Evolutionary conservation across 2,888 invertebrate genomes (phyloP).

Genomic region (Helobdella robusta): DNA sequence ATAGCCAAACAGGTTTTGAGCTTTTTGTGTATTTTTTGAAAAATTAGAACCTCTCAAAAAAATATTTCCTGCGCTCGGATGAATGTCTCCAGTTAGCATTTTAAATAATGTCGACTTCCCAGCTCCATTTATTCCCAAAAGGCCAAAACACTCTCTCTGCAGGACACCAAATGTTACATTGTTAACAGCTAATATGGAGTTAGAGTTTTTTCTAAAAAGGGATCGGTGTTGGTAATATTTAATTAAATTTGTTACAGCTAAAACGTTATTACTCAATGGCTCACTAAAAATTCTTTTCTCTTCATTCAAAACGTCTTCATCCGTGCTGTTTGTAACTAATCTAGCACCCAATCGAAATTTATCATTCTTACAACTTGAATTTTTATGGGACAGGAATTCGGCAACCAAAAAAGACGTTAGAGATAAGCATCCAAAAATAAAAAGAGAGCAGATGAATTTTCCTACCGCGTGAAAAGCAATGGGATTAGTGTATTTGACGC

Average conservation of each 20-base stretch:
- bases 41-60: too few species aligned
- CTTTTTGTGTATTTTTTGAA: too few species aligned
- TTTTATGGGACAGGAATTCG: too few species aligned
- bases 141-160: slow-evolving; percentile 67
- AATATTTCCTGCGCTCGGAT: slow-evolving; percentile 61
- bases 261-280: background rate
- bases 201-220: background rate
- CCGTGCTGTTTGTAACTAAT: too few species aligned
- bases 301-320: background rate
- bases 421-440: background rate
- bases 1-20: slow-evolving; percentile 65
- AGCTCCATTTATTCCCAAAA: slow-evolving; percentile 60
- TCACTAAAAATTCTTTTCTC: slow-evolving; percentile 2
- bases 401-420: slow-evolving; percentile 3
- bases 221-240: background rate
- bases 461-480: background rate
- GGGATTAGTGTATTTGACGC: background rate
- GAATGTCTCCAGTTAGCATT: slow-evolving; percentile 65
- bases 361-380: too few species aligned
- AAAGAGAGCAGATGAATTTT: background rate
- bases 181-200: background rate
- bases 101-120: slow-evolving; percentile 62
- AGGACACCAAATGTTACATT: slow-evolving; percentile 39
- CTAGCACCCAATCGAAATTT: too few species aligned
- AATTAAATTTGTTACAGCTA: background rate